These are phyloP conservation scores for Tetragnatha versicolor DNA, from an alignment of 1,140 invertebrate species.

Conservation along the genomic window DNA sequence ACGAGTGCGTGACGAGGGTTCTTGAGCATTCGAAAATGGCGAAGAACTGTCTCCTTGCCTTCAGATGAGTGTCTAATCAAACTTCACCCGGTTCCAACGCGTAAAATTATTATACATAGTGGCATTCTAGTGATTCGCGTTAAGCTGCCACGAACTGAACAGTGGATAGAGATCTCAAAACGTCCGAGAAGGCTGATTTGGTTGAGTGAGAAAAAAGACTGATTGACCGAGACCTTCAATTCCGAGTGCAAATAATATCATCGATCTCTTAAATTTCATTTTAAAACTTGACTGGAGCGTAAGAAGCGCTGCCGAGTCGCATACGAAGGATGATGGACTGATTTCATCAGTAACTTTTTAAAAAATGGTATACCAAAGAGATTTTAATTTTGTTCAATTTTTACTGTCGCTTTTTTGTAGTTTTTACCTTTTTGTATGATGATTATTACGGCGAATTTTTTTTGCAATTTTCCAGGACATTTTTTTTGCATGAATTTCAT, in stretches of 20 bases:
- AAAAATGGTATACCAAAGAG: constrained; percentile 49
- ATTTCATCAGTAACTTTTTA: not conserved
- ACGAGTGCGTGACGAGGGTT: too few relatives aligned
- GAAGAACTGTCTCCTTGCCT: too few relatives aligned
- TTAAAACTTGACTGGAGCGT: not conserved
- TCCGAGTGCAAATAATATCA: not conserved
- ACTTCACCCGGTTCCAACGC: too few relatives aligned
- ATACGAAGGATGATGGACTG: not conserved
- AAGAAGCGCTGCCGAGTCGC: not conserved
- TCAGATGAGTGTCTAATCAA: too few relatives aligned
- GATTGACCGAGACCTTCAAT: not conserved
- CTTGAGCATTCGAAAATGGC: too few relatives aligned
- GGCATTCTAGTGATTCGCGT: too few relatives aligned
- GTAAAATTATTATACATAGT: too few relatives aligned
- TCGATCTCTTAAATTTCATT: constrained; percentile 31
- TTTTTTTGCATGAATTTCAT: constrained; percentile 4
- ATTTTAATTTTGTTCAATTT: constrained; percentile 48
- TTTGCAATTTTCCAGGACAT: constrained; percentile 12
- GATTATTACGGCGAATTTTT: constrained; percentile 7
- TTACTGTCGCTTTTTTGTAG: constrained; percentile 38
- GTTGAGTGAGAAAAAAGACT: too few relatives aligned
- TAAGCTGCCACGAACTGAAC: too few relatives aligned
- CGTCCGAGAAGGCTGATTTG: too few relatives aligned
- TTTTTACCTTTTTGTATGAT: constrained; percentile 37
- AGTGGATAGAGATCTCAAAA: too few relatives aligned